Percentiles rank a stretch among this genome's conserved stretches.
These are phyloP conservation scores for Scatophagus argus DNA, from an alignment of 2,113 vertebrate genomes.

Conservation along the genomic window DNA sequence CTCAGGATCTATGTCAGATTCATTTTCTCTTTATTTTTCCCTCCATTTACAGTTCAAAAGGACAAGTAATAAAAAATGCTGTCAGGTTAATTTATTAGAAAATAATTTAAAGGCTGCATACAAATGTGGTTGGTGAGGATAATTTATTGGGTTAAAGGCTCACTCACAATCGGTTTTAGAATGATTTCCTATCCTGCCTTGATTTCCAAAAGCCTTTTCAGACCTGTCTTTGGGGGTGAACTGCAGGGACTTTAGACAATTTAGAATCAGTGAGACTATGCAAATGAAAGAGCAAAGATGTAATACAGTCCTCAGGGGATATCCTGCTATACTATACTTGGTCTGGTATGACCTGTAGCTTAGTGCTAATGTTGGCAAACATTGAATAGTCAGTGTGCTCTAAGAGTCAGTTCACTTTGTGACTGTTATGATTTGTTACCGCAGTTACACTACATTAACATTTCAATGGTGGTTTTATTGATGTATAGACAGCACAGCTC, in stretches of 20 bases:
- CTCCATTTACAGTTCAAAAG: slow-evolving; percentile 13
- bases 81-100: slow-evolving; percentile 3
- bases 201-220: background rate
- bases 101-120: background rate
- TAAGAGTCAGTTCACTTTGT: background rate
- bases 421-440: background rate
- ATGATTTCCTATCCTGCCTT: background rate
- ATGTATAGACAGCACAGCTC: background rate
- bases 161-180: background rate
- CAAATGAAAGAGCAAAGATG: background rate
- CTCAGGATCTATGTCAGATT: slow-evolving; percentile 12
- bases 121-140: background rate
- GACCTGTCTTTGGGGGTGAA: background rate
- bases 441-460: background rate
- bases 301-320: background rate
- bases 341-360: background rate
- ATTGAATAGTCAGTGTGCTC: background rate
- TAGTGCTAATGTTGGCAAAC: background rate
- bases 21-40: slow-evolving; percentile 8
- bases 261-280: background rate
- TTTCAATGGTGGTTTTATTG: background rate
- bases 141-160: slow-evolving; percentile 2
- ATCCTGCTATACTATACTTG: background rate
- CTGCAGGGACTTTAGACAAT: background rate
- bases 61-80: slow-evolving; percentile 6